Base-by-base conservation (phyloP, 2,888 invertebrate genomes). In the Anagyrus pseudococci region DNA sequence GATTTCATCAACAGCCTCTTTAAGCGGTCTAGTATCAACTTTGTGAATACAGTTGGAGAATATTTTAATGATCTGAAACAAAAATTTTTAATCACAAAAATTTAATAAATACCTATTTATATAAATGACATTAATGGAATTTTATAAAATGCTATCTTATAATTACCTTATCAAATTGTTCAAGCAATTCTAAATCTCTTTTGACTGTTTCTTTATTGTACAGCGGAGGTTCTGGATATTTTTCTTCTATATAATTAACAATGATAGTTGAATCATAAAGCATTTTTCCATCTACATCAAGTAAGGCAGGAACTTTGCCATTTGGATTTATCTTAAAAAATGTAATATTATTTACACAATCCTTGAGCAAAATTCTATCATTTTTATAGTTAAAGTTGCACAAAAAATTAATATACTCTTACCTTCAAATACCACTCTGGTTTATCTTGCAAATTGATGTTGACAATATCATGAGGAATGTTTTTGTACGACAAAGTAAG, bases 241-340 rank as follows among this genome's bases (percentile, higher is more conserved):
- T 81, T 60, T 86, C 83, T 67, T 87, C 85, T 46, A 87, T 75
- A 72, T 83, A 86, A 64, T 86, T 83, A 25, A 82, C 80, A 67
- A 86, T 84, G n/a, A 81, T 80, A 15, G 82, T 72, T 53, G 86
- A 86, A 72, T 87, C 87, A 22, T 82, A 81, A 2, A 87, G 67
- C 2, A 85, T 72, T 70, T 82, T 77, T 15, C 79, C 78, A 64
- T 84, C 84, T 8, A 74, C 71, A 62, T 84, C 81, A 6, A 77
- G 61, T 40, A 83, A 73, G 2, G 81, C 79, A 2, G 84, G 84
- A 17, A 84, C 84, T 73, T 84, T 82, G 23, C 85, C 86, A 68
- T 80, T 72, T 2, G 84, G 81, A 69, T 83, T 81, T 25, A 67
- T 53, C 66, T 66, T 10, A 40, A 56, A 26, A 25, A 53, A n/a